phyloP scores from a whole-genome alignment of 2,113 vertebrate genomes.

The Gulo gulo region DNA sequence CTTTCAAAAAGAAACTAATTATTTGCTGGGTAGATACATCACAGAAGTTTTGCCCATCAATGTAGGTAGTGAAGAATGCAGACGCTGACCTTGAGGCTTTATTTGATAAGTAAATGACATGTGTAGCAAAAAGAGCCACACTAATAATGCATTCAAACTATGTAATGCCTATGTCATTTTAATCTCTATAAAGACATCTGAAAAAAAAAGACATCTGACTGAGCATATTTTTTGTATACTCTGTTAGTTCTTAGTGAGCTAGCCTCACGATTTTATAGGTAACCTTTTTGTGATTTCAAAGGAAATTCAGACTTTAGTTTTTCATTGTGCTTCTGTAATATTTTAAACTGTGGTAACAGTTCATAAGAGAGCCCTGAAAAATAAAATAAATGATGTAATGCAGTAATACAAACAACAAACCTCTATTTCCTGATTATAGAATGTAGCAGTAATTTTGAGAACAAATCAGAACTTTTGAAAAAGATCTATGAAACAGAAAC shows the following conservation, averaged over 20 bases:
- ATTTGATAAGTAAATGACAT: neutral
- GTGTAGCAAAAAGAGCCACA: neutral
- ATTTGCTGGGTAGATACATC: neutral
- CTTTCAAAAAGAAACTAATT: neutral
- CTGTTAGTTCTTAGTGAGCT: neutral
- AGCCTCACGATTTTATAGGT: neutral
- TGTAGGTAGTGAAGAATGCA: neutral
- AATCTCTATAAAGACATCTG: neutral
- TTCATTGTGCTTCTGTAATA: neutral
- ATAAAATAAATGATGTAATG: neutral
- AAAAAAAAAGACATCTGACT: neutral
- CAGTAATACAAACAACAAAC: neutral
- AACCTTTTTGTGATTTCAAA: conserved; percentile 18
- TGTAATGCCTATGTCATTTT: neutral
- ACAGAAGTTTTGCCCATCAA: neutral
- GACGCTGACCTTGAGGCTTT: neutral
- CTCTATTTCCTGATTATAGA: neutral
- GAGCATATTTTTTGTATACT: neutral
- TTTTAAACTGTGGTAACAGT: neutral
- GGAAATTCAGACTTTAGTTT: neutral
- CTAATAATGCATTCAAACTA: neutral
- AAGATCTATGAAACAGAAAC: conserved; percentile 11
- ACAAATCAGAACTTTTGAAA: conserved; percentile 13
- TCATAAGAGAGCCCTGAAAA: neutral
- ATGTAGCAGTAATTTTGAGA: neutral